phyloP scores from a whole-genome alignment of 2,113 vertebrate genomes.

The Porphyrio hochstetteri region DNA sequence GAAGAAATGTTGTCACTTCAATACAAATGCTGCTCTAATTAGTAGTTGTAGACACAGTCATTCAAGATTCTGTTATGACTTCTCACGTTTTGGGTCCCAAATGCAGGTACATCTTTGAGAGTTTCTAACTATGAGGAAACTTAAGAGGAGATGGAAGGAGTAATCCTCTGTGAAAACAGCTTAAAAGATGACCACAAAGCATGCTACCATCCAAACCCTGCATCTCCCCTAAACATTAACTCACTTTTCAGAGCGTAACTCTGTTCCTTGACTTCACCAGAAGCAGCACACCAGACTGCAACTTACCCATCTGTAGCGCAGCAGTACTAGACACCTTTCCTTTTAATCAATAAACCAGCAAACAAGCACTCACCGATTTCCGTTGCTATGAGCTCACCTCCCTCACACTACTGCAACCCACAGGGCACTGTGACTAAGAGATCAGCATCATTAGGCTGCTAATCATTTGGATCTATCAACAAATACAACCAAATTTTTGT shows the following conservation, averaged over 20 bases:
- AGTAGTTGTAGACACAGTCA: neutral
- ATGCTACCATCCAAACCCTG: neutral
- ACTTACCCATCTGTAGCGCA: neutral
- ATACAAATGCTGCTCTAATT: neutral
- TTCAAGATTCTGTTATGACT: neutral
- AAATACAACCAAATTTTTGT: neutral
- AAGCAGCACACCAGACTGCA: neutral
- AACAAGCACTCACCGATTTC: neutral
- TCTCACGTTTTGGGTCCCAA: neutral
- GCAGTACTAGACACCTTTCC: neutral
- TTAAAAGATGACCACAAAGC: neutral
- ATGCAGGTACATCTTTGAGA: neutral
- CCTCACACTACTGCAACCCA: neutral
- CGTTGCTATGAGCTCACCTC: neutral
- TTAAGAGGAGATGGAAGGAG: neutral
- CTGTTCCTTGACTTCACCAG: neutral
- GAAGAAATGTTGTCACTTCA: neutral
- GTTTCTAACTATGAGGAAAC: neutral
- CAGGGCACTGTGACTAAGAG: neutral
- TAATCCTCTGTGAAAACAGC: neutral
- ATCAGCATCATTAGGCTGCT: neutral
- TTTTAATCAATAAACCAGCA: neutral
- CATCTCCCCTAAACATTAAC: neutral
- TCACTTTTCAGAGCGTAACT: neutral
- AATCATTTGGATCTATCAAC: neutral